These are phyloP conservation scores for Stichopus chloronotus DNA, from an alignment of 35 echinoderm and acorn worm genomes.

Conservation along the genomic window DNA sequence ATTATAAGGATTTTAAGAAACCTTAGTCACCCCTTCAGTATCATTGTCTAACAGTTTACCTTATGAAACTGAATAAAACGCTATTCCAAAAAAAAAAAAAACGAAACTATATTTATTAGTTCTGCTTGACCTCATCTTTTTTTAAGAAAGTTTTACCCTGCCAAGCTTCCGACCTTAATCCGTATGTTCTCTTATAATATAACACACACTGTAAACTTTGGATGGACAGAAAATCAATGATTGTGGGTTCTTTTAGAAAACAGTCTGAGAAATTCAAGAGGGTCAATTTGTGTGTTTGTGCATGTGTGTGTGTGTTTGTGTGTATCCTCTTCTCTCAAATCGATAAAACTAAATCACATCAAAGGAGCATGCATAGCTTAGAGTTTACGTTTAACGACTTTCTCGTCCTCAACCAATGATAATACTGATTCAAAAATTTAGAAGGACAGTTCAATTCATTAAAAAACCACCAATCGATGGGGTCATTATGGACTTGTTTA, in stretches of 20 bases:
- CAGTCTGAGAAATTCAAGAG: too few species aligned
- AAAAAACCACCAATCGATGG: neutral
- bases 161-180: neutral
- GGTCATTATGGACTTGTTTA: neutral
- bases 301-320: too few species aligned
- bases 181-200: neutral
- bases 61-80: too few species aligned
- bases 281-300: too few species aligned
- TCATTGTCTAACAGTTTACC: too few species aligned
- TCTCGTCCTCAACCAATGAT: neutral
- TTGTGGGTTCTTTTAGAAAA: neutral
- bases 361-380: neutral
- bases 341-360: conserved; percentile 37
- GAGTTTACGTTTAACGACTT: neutral
- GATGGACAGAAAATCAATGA: conserved; percentile 37
- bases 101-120: neutral
- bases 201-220: neutral
- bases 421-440: neutral
- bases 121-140: neutral
- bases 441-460: neutral
- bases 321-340: neutral
- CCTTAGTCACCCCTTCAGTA: too few species aligned
- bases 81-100: neutral
- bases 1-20: too few species aligned
- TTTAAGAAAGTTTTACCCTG: neutral